Evolutionary conservation across 1,140 invertebrate genomes (phyloP).

Genomic region (Calosoma granatense): DNA sequence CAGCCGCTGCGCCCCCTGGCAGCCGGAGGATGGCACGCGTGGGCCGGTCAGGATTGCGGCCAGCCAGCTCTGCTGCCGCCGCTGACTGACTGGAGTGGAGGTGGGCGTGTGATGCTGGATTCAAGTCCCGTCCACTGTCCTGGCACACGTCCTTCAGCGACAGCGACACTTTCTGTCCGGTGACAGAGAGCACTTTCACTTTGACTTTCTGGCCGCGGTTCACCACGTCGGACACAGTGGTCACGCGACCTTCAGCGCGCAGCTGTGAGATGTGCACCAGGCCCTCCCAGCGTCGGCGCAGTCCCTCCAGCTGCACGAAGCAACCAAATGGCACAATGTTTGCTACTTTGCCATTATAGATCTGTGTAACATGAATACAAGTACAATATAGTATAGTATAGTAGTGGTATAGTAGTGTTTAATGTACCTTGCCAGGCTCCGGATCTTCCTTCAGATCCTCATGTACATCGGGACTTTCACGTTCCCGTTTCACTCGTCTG

Average conservation of each 20-base stretch:
- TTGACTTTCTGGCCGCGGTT: constrained; percentile 84
- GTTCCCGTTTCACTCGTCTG: constrained; percentile 36
- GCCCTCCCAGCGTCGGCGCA: constrained; percentile 84
- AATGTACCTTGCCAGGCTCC: constrained; percentile 45
- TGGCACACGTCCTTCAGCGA: constrained; percentile 99
- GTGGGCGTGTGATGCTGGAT: constrained; percentile 62
- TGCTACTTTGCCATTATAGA: constrained; percentile 89
- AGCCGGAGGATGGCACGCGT: constrained; percentile 55
- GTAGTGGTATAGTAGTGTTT: no score
- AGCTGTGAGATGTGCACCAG: constrained; percentile 97
- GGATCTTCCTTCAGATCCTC: constrained; percentile 57
- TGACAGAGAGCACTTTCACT: constrained; percentile 83
- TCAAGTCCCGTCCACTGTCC: constrained; percentile 86
- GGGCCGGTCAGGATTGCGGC: constrained; percentile 81
- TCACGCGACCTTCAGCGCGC: constrained; percentile 84
- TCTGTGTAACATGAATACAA: constrained; percentile 40
- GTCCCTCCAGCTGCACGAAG: constrained; percentile 91
- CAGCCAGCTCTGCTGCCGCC: constrained; percentile 54
- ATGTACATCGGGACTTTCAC: constrained; percentile 40
- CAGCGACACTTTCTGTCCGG: constrained; percentile 89
- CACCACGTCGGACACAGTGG: constrained; percentile 90
- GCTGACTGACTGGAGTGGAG: constrained; percentile 23
- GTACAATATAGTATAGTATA: constrained; percentile 6
- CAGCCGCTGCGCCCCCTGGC: constrained; percentile 42
- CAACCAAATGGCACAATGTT: constrained; percentile 96